Percentiles rank a stretch among this genome's conserved stretches.
Conservation (phyloP, 1,140 invertebrate species). For the Zophobas morio region DNA sequence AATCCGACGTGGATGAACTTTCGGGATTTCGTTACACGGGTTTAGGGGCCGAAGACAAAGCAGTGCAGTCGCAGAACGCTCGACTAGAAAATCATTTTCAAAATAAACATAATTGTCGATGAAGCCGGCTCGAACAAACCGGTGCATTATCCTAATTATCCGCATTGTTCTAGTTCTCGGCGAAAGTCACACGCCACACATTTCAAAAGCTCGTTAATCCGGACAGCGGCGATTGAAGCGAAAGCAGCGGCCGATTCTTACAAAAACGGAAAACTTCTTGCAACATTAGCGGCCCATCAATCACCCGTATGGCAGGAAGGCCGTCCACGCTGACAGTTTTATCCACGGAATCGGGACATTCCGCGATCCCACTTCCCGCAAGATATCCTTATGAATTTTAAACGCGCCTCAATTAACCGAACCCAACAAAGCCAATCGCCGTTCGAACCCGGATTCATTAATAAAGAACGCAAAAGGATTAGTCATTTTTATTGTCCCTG, state of each 20-base stretch:
- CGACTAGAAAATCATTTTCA: too few species aligned
- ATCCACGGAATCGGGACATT: constrained; percentile 16
- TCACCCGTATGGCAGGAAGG: constrained; percentile 15
- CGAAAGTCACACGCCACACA: not conserved
- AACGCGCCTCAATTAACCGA: not conserved
- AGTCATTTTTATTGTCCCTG: constrained; percentile 26
- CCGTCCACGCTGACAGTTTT: constrained; percentile 14
- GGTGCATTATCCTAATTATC: too few species aligned
- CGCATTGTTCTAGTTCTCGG: too few species aligned
- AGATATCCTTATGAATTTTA: constrained; percentile 14
- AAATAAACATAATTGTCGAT: too few species aligned
- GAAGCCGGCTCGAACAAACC: too few species aligned
- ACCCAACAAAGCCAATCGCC: constrained; percentile 7
- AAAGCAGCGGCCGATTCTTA: constrained; percentile 13
- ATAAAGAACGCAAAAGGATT: constrained; percentile 18
- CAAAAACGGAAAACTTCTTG: constrained; percentile 12
- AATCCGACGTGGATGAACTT: not conserved
- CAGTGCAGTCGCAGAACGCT: too few species aligned
- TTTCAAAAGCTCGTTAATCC: constrained; percentile 23
- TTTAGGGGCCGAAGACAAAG: too few species aligned
- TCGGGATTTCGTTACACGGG: not conserved
- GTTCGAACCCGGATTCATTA: not conserved
- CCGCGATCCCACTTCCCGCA: not conserved
- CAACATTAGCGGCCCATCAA: constrained; percentile 29
- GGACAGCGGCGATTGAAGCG: constrained; percentile 15